Evolutionary conservation across 2,888 invertebrate genomes (phyloP), one percentile per base, ranked within the genome.

Genomic region (Drosophila maculinotata): DNA sequence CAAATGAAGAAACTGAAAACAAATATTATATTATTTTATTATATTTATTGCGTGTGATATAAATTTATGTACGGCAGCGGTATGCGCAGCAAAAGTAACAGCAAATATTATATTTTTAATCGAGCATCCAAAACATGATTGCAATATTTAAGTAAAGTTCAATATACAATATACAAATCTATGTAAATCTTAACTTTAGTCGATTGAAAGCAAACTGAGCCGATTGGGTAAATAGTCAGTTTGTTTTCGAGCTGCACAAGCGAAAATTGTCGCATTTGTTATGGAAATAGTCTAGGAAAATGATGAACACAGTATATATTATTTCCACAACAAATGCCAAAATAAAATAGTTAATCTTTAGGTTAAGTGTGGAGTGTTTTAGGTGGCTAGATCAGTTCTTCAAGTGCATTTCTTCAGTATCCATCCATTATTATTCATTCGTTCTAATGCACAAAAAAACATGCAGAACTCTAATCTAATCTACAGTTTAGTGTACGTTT

Each of bases 11-110:
- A 35, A 41, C 33, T 15, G 12, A 45, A 39, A 44, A 45, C 31
- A 63, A 38, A 39, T 68, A 30, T 73, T 68, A 48, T 68, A 33
- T 56, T 49, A 49, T 68, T 49, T 56, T 75, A 75, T 48, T 71
- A 66, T 88, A 84, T 86, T 88, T 83, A 88, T 88, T 83, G 83
- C 85, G 83, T 84, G 83, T 84, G 83, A 84, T 84, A 84, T 84
- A 88, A 80, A 83, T 77, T 88, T 77, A 83, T 88, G 74, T 76
- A 79, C 47, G 71, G 71, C 52, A 54, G 57, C 76, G 57, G 45
- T 42, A 47, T 53, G 33, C 63, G 42, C 69, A 58, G 69, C 62
- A 76, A 62, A 20, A 45, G 35, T 30, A 52, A 35, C 49, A 30
- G 12, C 9, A 49, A 47, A 47, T 20, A 62, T 59, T 45, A 39